phyloP scores from a whole-genome alignment of 1,140 invertebrate genomes.

The Heterodera carotae region DNA sequence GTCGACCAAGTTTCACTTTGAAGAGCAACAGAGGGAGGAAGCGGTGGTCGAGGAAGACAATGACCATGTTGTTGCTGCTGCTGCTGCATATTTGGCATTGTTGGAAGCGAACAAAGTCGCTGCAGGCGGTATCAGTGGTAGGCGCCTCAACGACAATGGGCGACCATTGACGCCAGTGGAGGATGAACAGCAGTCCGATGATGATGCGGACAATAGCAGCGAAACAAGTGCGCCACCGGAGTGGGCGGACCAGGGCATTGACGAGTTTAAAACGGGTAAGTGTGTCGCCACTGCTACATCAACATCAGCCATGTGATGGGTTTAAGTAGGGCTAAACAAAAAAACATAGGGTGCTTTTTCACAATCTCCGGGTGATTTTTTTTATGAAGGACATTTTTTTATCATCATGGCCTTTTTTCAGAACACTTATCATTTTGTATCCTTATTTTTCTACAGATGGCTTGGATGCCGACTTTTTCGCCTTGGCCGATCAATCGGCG shows the following conservation, averaged over 20 bases:
- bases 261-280: neutral
- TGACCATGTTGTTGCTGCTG: too few species aligned
- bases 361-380: too few species aligned
- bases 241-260: constrained; percentile 23
- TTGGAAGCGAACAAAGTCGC: neutral
- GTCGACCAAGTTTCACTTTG: neutral
- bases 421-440: too few species aligned
- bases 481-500: constrained; percentile 40
- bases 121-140: neutral
- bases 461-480: constrained; percentile 46
- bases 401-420: neutral
- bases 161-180: neutral
- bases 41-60: neutral
- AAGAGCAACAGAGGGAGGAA: neutral
- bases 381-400: too few species aligned
- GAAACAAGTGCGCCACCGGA: constrained; percentile 24
- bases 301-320: too few species aligned
- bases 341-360: too few species aligned
- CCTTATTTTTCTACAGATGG: neutral
- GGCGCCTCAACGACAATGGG: too few species aligned
- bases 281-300: too few species aligned
- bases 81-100: too few species aligned
- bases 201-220: neutral
- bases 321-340: too few species aligned
- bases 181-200: neutral